Evolutionary conservation across 1,140 invertebrate species (phyloP).

Genomic region (Brachionus sp.): DNA sequence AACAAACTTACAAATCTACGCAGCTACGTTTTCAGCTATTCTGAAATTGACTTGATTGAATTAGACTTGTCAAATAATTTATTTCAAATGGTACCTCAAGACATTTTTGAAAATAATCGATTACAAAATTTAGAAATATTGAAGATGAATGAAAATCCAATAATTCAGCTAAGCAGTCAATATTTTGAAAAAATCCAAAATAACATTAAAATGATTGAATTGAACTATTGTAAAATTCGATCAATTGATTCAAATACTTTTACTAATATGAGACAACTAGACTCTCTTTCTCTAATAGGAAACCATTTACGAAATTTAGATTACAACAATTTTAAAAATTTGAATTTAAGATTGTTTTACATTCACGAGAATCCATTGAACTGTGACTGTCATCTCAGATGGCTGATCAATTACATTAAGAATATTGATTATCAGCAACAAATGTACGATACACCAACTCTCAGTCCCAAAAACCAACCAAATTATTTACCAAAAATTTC

Average conservation of each 20-base stretch:
- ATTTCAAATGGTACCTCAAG: background rate
- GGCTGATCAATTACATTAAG: slow-evolving; percentile 6
- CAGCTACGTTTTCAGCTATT: background rate
- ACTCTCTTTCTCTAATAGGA: slow-evolving; percentile 8
- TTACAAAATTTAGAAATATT: background rate
- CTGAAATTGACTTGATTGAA: background rate
- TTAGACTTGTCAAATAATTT: slow-evolving; percentile 30
- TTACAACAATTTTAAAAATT: background rate
- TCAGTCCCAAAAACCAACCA: background rate
- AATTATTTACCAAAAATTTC: background rate
- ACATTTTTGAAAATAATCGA: background rate
- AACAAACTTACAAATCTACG: background rate
- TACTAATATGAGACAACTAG: background rate
- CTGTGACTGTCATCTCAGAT: slow-evolving; percentile 41
- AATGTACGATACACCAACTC: background rate
- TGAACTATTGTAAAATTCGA: slow-evolving; percentile 11
- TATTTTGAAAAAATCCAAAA: background rate
- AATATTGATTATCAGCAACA: slow-evolving; percentile 26
- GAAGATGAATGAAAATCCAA: background rate
- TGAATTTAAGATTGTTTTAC: background rate
- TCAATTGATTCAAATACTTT: background rate
- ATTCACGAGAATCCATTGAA: slow-evolving; percentile 34
- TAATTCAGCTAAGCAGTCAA: background rate
- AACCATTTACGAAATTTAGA: slow-evolving; percentile 4
- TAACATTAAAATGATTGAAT: background rate